Base-by-base conservation (phyloP, 2,888 invertebrate genomes). In the Baronia brevicornis region DNA sequence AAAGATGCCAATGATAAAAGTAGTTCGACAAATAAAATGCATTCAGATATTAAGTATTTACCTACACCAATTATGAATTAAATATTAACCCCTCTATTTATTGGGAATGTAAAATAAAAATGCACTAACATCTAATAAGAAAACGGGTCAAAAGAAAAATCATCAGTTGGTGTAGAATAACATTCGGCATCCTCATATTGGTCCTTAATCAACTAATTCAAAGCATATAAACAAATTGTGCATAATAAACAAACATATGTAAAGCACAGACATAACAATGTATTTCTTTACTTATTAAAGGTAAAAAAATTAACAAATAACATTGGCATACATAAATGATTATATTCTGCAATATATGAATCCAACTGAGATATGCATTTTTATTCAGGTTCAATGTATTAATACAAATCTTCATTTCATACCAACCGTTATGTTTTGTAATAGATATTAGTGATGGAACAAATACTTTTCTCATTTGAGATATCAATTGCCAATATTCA, bases 101-200 rank as follows among this genome's bases (percentile, higher is more conserved):
- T 52, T 48, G 57, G 72, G 72, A 73, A 73, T 73, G 72, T 72
- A 54, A 58, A 69, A 55, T 56, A 54, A 64, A 68, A 64, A 67
- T 62, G 61, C 63, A 48, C 60, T 66, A 60, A 42, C 43, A 43
- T 21, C 48, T 55, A 57, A 40, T 20, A 30, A 32, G 27, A 38
- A 36, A 40, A 42, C 36, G 46, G 38, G 39, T 46, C 48, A 47
- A 43, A 40, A 38, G 7, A 30, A 22, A 27, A 27, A 9, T n/a
- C n/a, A 24, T 12, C 4, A 11, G 6, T 21, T 14, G 7, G 9
- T 13, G 6, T 7, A 15, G 21, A 26, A 22, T 35, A 26, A 31
- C 30, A 36, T 36, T 31, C 27, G 23, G n/a, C n/a, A n/a, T 19
- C 19, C 18, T 15, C 13, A 19, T 19, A 19, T 36, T 36, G 36